Percentiles rank a stretch among this genome's conserved stretches.
Conservation (phyloP, 1,140 invertebrate species). For the Drosophila erecta region DNA sequence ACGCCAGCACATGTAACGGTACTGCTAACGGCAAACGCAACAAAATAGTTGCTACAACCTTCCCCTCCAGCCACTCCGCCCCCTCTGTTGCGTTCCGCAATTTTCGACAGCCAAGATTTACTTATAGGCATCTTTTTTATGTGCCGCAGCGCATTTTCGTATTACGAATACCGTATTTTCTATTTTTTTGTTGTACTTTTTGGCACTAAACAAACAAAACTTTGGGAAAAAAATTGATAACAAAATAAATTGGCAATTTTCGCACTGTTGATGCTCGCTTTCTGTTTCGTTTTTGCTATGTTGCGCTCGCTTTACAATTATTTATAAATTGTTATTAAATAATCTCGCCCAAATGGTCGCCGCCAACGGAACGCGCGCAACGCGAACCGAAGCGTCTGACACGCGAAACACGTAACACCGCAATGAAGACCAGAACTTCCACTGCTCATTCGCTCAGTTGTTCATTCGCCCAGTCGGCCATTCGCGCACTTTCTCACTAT, state of each 20-base stretch:
- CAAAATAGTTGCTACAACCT: constrained; percentile 26
- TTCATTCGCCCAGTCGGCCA: constrained; percentile 12
- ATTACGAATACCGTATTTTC: constrained; percentile 5
- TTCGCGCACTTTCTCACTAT: constrained; percentile 16
- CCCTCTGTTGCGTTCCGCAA: not conserved
- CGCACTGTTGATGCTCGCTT: constrained; percentile 8
- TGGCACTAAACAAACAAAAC: constrained; percentile 34
- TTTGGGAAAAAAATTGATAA: constrained; percentile 19
- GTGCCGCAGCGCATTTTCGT: constrained; percentile 21
- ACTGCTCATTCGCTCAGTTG: constrained; percentile 17
- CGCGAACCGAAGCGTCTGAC: constrained; percentile 76
- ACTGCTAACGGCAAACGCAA: constrained; percentile 27
- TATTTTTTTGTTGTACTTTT: constrained; percentile 3
- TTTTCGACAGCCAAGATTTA: constrained; percentile 39
- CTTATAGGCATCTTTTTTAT: constrained; percentile 41
- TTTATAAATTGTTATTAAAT: constrained; percentile 49
- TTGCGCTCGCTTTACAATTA: constrained; percentile 33
- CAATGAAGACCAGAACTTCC: constrained; percentile 76
- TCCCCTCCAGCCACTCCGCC: not conserved
- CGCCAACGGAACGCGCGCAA: constrained; percentile 64
- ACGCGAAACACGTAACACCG: constrained; percentile 85
- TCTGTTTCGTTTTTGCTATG: constrained; percentile 11
- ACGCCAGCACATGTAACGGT: constrained; percentile 42
- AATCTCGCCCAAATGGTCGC: constrained; percentile 55
- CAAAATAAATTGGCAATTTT: constrained; percentile 12